Percentiles rank a stretch among this genome's conserved stretches.
phyloP scores from a whole-genome alignment of 2,888 invertebrate species.

The Bellardia bayeri region DNA sequence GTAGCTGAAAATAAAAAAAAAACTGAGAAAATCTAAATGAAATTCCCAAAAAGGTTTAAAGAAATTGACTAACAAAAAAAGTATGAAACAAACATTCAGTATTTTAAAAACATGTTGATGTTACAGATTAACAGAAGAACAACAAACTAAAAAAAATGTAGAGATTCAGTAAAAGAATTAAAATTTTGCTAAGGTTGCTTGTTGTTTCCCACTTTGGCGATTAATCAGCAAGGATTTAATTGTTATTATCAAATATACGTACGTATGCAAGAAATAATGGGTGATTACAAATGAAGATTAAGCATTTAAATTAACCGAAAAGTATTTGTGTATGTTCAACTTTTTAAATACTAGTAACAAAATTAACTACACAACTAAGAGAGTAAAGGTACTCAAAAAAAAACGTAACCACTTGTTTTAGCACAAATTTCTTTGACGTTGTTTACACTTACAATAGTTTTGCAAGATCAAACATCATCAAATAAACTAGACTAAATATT shows the following conservation, averaged over 20 bases:
- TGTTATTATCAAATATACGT: slow-evolving; percentile 1
- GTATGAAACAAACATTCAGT: slow-evolving; percentile 18
- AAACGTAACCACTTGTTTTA: too few species aligned
- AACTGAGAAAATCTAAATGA: slow-evolving; percentile 32
- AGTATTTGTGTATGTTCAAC: too few species aligned
- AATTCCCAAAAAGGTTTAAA: slow-evolving; percentile 49
- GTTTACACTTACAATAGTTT: too few species aligned
- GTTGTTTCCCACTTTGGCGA: slow-evolving; percentile 21
- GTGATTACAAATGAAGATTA: too few species aligned
- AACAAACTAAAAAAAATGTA: not conserved
- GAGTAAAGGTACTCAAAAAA: too few species aligned
- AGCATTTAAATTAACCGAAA: too few species aligned
- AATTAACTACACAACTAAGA: too few species aligned
- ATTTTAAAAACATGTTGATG: slow-evolving; percentile 61
- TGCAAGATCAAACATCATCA: too few species aligned
- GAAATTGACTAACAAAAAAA: slow-evolving; percentile 36
- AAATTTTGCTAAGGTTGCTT: slow-evolving; percentile 40
- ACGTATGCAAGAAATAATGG: too few species aligned
- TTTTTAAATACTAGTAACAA: too few species aligned
- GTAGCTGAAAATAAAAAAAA: not conserved
- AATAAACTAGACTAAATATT: too few species aligned
- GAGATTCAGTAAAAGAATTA: slow-evolving; percentile 19
- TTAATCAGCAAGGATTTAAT: slow-evolving; percentile 62
- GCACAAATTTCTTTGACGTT: too few species aligned
- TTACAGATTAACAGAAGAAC: slow-evolving; percentile 39